Base-by-base conservation (phyloP, 2,888 invertebrate species). In the Creontiades dilutus region DNA sequence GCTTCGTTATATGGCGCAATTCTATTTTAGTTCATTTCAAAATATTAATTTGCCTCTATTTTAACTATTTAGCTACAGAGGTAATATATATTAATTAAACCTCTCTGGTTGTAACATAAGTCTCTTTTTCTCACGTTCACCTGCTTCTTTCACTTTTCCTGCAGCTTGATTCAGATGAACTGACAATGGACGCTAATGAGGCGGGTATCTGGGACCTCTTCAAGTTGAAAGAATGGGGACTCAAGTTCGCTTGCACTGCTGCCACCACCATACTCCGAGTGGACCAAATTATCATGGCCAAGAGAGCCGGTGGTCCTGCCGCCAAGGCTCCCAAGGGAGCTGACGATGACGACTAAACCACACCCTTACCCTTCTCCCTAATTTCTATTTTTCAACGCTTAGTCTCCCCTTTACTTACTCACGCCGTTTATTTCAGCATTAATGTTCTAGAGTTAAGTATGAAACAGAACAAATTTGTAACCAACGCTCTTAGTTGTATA, bases 251-350 rank as follows among this genome's bases (percentile, higher is more conserved):
- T 0, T 97, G 98, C 0, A 96, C 97, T 91, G 98, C 98, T 0
- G 98, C 99, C 0, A 96, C 96, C 91, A 99, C 99, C 0, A 97
- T 99, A 92, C 95, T 99, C 47, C 96, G 97, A 93, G 98, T 99
- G 46, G 98, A 99, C 94, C 98, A 99, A 94, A 99, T 99, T 92
- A 99, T 99, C 92, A 99, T 99, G 99, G 98, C 99, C 0, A 99
- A 99, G 94, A 95, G 97, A 92, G 98, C 99, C 19, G 99, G 99
- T 80, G 99, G 99, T 78, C 99, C 99, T 0, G 89, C 91, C 7
- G 99, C 99, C 0, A 99, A 98, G 93, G 95, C 97, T 0, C 95
- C 95, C 92, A 93, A 93, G 82, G 94, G 94, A 14, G 95, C 95
- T 12, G 94, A 93, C 37, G 94, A 94, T 92, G 96, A 96, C 92